Evolutionary conservation across 2,113 vertebrate species (phyloP).

Genomic region (Meriones unguiculatus): DNA sequence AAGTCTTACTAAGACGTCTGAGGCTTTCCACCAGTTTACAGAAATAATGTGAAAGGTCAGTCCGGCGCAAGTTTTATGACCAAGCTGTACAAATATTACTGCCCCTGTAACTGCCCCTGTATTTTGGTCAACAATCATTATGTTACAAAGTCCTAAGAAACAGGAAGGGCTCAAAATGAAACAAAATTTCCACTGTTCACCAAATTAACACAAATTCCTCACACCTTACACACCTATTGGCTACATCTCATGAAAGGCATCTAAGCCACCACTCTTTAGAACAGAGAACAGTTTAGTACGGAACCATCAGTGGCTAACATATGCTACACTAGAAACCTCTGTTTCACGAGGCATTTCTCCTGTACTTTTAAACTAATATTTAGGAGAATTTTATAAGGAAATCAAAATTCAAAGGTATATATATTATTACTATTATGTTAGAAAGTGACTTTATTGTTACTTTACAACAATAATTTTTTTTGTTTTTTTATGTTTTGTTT

Average conservation of each 20-base stretch:
- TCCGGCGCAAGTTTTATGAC: neutral
- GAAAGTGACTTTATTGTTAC: neutral
- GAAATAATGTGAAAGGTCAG: neutral
- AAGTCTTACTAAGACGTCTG: constrained; percentile 10
- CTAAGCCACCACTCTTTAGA: neutral
- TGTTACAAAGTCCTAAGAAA: constrained; percentile 45
- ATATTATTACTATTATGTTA: neutral
- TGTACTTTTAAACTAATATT: neutral
- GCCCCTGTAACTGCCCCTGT: neutral
- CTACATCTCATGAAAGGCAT: neutral
- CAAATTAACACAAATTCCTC: neutral
- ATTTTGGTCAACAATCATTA: constrained; percentile 1
- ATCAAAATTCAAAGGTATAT: constrained; percentile 13
- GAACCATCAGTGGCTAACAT: neutral
- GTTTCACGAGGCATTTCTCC: neutral
- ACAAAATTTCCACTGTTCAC: neutral
- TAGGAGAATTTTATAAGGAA: neutral
- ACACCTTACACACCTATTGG: neutral
- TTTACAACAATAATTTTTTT: neutral
- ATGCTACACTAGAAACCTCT: neutral
- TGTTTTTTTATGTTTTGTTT: too few species aligned
- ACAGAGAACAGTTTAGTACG: neutral
- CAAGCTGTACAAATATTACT: neutral
- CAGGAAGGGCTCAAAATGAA: neutral
- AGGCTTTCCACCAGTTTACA: constrained; percentile 1